Percentiles rank a stretch among this genome's conserved stretches.
Evolutionary conservation across 2,888 invertebrate genomes (phyloP).

Genomic region (Agapetus fuscipes): DNA sequence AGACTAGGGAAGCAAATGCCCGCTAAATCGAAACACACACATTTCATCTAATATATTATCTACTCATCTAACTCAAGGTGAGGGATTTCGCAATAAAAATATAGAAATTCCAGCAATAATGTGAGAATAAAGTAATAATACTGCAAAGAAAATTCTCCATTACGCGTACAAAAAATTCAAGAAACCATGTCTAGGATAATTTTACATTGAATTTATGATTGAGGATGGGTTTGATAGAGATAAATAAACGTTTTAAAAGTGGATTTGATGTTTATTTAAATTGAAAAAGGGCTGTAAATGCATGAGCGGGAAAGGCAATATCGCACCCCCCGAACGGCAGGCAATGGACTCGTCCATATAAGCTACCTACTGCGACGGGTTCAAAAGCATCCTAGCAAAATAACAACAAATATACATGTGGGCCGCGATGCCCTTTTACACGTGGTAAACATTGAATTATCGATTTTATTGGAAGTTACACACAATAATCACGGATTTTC

Average conservation of each 20-base stretch:
- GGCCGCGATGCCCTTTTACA: constrained; percentile 42
- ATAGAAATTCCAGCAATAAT: not conserved
- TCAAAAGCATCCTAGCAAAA: constrained; percentile 59
- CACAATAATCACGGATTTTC: no score
- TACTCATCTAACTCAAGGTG: not conserved
- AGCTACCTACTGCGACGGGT: constrained; percentile 33
- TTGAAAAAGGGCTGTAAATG: not conserved
- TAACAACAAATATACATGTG: constrained; percentile 62
- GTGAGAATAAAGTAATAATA: not conserved
- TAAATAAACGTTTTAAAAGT: no score
- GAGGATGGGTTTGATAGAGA: no score
- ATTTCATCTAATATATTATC: not conserved
- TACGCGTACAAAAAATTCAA: not conserved
- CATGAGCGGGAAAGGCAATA: constrained; percentile 9
- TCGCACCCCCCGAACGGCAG: constrained; percentile 12
- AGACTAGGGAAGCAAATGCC: no score
- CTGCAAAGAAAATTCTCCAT: not conserved
- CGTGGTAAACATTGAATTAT: constrained; percentile 32
- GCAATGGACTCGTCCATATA: constrained; percentile 42
- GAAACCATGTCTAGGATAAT: no score
- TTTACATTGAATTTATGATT: no score
- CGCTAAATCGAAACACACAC: constrained; percentile 15
- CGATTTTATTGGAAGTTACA: no score
- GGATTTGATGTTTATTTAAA: no score
- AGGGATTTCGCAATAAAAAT: not conserved